Base-by-base conservation (phyloP, 2,113 vertebrate genomes). In the Dendrocopos noguchii region DNA sequence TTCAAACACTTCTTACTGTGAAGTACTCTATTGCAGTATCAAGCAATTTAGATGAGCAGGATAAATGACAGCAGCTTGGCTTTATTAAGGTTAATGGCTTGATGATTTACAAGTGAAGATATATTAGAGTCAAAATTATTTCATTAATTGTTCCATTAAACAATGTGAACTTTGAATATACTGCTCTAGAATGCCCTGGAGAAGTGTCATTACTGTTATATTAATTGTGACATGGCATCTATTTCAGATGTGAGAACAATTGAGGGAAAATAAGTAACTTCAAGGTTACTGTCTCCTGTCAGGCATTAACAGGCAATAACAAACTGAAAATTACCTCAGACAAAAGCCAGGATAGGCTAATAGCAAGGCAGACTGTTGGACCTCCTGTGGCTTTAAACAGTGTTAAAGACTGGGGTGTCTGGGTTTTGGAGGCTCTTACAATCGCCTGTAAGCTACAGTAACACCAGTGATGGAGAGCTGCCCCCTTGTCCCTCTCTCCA, bases 21-120 rank as follows among this genome's bases (percentile, higher is more conserved):
- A 96, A 90, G 11, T 61, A 65, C 44, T 89, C 84, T 72, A 60
- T 81, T 94, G 63, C 82, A 91, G 68, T 22, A 90, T 55, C 55
- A 90, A 96, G 87, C 66, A 92, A 77, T 90, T 75, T 87, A 90
- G 29, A 85, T 22, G 61, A 95, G 31, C 73, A 64, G 96, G 82
- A 92, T 74, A 84, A 90, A 78, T 96, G 84, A 94, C 80, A 91
- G 67, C 74, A 91, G 72, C 61, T 80, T 95, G 71, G 22, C 25
- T 95, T 94, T 94, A 74, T 95, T 96, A 96, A 94, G 87, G 87
- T 91, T 97, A 97, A 97, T 95, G 83, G 72, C 65, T 80, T 72
- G 57, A 88, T 92, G 94, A 97, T 97, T 97, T 97, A 96, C 56
- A 96, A 95, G 84, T 63, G 80, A 84, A 95, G 61, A 93, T 90